Conservation (phyloP, 2,888 invertebrate species). For the Leptopterna dolabrata region DNA sequence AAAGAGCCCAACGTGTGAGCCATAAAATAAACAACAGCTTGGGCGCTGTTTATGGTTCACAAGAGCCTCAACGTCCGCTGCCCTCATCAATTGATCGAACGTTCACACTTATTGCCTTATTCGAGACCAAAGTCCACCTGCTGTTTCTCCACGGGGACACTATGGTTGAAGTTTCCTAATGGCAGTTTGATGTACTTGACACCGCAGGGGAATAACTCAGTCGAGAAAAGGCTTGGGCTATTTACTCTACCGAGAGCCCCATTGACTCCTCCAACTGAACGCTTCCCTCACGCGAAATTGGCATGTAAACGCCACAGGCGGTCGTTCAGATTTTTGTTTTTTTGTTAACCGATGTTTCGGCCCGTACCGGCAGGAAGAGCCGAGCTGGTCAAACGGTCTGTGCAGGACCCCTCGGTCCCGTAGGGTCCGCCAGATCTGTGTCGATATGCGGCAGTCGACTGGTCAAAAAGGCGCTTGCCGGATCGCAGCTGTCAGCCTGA, state of each 20-base stretch:
- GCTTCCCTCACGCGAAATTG: constrained; percentile 6
- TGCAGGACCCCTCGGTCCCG: not conserved
- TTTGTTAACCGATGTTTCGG: not conserved
- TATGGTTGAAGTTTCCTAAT: not conserved
- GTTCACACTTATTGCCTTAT: not conserved
- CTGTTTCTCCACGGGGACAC: not conserved
- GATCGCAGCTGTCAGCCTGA: constrained; percentile 15
- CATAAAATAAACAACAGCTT: not conserved
- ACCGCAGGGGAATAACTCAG: constrained; percentile 2
- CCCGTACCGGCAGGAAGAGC: not conserved
- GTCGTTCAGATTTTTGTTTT: not conserved
- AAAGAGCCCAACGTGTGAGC: not conserved
- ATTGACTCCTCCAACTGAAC: constrained; percentile 20
- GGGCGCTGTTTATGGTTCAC: not conserved
- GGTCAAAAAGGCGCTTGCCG: not conserved
- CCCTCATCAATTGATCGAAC: not conserved
- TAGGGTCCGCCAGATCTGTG: not conserved
- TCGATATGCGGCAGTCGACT: not conserved
- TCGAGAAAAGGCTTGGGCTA: constrained; percentile 21
- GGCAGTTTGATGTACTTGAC: constrained; percentile 33
- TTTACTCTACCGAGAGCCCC: constrained; percentile 15
- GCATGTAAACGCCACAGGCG: constrained; percentile 14
- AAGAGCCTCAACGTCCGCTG: not conserved
- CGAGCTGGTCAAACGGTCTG: not conserved
- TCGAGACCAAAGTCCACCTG: constrained; percentile 6